phyloP scores from a whole-genome alignment of 2,797 vertebrate species.

The Labroides dimidiatus region DNA sequence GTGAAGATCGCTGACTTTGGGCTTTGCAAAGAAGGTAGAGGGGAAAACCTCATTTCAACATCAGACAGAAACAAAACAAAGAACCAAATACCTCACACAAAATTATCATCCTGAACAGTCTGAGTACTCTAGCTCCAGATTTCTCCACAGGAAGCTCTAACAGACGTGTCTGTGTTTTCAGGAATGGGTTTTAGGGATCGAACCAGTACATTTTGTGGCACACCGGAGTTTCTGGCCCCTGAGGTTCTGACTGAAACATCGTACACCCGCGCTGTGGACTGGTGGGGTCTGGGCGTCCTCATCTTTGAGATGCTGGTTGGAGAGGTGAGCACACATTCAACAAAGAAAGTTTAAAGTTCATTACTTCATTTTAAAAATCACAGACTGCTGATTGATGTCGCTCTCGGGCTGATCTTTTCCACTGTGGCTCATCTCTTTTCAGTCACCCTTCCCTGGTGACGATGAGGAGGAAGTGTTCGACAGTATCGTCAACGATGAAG shows the following conservation, averaged over 20 bases:
- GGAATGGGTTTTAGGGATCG: slow-evolving; percentile 99
- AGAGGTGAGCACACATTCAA: slow-evolving; percentile 86
- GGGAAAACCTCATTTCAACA: neutral
- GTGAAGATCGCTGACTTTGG: slow-evolving; percentile 99
- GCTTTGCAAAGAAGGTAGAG: slow-evolving; percentile 98
- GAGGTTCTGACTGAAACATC: slow-evolving; percentile 99
- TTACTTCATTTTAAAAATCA: too few relatives aligned
- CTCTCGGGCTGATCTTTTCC: neutral
- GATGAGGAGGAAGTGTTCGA: slow-evolving; percentile 99
- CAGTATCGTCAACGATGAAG: slow-evolving; percentile 99
- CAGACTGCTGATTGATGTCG: neutral
- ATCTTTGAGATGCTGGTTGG: slow-evolving; percentile 99
- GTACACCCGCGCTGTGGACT: slow-evolving; percentile 97
- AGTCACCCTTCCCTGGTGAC: slow-evolving; percentile 99
- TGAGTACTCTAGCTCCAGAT: too few relatives aligned
- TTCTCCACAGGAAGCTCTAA: neutral
- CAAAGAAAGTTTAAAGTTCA: neutral
- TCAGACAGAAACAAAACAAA: too few relatives aligned
- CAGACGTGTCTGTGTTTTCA: slow-evolving; percentile 53
- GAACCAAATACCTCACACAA: too few relatives aligned
- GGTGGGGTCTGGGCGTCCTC: slow-evolving; percentile 99
- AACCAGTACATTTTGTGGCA: slow-evolving; percentile 98
- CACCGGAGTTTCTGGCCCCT: slow-evolving; percentile 97
- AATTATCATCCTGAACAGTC: too few relatives aligned
- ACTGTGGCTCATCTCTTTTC: neutral